Percentiles rank a stretch among this genome's conserved stretches.
These are phyloP conservation scores for Epinotia brunnichana DNA, from an alignment of 2,888 invertebrate species.

Conservation along the genomic window DNA sequence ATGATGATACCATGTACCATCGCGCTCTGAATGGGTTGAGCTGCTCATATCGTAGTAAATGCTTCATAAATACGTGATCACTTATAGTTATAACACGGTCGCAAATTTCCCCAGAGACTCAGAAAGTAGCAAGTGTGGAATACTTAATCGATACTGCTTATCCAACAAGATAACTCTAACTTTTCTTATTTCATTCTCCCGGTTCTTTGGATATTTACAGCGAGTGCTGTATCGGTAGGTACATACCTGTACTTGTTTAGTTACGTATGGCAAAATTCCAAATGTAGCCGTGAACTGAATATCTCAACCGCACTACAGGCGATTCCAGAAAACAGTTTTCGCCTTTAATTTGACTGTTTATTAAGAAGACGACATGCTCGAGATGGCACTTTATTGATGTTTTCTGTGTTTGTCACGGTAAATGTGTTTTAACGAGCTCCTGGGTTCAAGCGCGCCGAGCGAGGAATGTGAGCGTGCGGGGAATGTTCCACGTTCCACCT, in stretches of 20 bases:
- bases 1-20: background rate
- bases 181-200: constrained; percentile 7
- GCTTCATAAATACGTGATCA: constrained; percentile 31
- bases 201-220: background rate
- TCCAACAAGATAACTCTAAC: background rate
- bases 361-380: constrained; percentile 51
- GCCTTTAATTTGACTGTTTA: constrained; percentile 29
- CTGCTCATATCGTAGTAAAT: constrained; percentile 12
- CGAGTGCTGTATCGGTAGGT: background rate
- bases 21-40: background rate
- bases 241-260: constrained; percentile 16
- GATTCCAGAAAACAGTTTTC: constrained; percentile 20
- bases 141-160: constrained; percentile 25
- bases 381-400: constrained; percentile 49
- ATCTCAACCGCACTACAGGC: constrained; percentile 2
- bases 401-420: constrained; percentile 60
- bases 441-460: constrained; percentile 44
- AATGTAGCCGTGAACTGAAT: constrained; percentile 26
- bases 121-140: constrained; percentile 23
- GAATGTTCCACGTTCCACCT: constrained; percentile 48
- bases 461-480: constrained; percentile 49
- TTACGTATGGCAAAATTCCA: constrained; percentile 31
- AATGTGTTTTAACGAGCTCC: constrained; percentile 64
- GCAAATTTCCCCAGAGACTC: constrained; percentile 37
- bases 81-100: constrained; percentile 5